phyloP scores from a whole-genome alignment of 2,113 vertebrate genomes.

The Mesoclemmys tuberculata region DNA sequence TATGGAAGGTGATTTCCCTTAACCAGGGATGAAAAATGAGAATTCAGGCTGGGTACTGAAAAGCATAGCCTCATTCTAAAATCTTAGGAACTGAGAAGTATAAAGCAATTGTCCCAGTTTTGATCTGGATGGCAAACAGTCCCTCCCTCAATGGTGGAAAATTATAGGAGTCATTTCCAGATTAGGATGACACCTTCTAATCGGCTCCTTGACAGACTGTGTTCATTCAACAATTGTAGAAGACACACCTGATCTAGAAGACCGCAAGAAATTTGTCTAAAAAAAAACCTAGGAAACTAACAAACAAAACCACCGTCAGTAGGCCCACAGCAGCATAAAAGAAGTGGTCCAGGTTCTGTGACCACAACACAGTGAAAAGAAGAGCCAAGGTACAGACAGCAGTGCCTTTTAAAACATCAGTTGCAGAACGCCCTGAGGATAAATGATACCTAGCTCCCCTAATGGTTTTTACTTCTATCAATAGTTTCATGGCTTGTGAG shows the following conservation, averaged over 20 bases:
- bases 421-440: conserved; percentile 65
- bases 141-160: neutral
- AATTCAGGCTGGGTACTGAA: neutral
- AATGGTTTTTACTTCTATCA: conserved; percentile 69
- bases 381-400: neutral
- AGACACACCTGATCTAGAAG: neutral
- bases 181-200: neutral
- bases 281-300: neutral
- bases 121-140: neutral
- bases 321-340: conserved; percentile 7
- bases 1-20: neutral
- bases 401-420: conserved; percentile 16
- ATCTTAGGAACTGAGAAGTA: neutral
- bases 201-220: neutral
- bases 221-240: neutral
- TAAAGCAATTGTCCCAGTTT: neutral
- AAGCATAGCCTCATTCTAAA: neutral
- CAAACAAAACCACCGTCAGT: conserved; percentile 1
- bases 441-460: conserved; percentile 60
- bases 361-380: neutral
- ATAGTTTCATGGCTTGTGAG: conserved; percentile 64
- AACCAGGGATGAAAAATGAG: neutral
- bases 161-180: neutral
- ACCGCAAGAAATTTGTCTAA: neutral
- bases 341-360: neutral